Evolutionary conservation across 1,140 invertebrate genomes (phyloP).

Genomic region (Psix sp.): DNA sequence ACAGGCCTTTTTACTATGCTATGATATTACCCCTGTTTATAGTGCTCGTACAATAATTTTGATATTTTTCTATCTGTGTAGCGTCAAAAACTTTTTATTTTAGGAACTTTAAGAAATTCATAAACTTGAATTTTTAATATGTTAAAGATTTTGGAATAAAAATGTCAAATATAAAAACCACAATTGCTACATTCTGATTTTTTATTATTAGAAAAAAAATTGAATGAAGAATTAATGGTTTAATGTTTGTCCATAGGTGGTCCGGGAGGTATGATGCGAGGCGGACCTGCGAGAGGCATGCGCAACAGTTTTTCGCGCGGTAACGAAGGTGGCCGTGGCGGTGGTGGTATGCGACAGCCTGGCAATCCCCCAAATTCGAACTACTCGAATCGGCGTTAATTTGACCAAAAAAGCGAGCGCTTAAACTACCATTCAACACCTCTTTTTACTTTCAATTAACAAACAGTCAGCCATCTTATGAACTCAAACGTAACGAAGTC

Average conservation of each 20-base stretch:
- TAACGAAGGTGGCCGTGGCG: conserved; percentile 71
- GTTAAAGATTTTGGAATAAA: no score
- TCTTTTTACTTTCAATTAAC: conserved; percentile 35
- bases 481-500: conserved; percentile 22
- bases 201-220: no score
- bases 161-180: no score
- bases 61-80: no score
- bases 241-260: conserved; percentile 62
- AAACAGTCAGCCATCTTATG: conserved; percentile 39
- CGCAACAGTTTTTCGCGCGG: conserved; percentile 70
- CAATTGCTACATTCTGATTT: no score
- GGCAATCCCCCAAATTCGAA: conserved; percentile 68
- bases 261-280: conserved; percentile 72
- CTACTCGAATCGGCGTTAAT: conserved; percentile 73
- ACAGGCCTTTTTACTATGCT: no score
- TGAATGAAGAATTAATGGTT: not conserved
- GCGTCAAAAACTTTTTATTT: no score
- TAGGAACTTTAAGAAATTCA: no score
- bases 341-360: conserved; percentile 71
- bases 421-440: conserved; percentile 28
- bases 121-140: no score
- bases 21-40: no score
- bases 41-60: no score
- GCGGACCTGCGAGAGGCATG: conserved; percentile 69
- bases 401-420: conserved; percentile 25